Evolutionary conservation across 2,113 vertebrate species (phyloP).

Genomic region (Oncorhynchus tshawytscha): DNA sequence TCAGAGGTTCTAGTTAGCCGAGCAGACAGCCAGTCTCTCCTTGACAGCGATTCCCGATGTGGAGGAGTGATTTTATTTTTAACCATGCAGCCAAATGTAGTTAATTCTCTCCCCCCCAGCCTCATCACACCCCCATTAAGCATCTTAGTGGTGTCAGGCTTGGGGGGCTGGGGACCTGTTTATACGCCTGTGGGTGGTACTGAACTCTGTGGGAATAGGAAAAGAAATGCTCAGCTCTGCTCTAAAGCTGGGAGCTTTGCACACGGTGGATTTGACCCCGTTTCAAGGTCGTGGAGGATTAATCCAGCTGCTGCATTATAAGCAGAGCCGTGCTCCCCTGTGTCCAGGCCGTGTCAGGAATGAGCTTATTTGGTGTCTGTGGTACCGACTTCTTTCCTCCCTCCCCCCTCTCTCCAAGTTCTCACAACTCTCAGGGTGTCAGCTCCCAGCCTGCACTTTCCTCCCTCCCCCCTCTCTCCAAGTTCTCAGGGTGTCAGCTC

Average conservation of each 20-base stretch:
- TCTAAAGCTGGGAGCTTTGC: constrained; percentile 50
- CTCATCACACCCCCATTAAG: constrained; percentile 27
- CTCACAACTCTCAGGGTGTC: too few relatives aligned
- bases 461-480: too few relatives aligned
- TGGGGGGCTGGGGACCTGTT: background rate
- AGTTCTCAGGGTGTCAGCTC: too few relatives aligned
- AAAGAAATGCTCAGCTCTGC: constrained; percentile 56
- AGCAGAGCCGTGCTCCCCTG: constrained; percentile 45
- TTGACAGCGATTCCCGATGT: constrained; percentile 7
- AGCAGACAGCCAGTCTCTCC: constrained; percentile 15
- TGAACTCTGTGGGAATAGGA: constrained; percentile 50
- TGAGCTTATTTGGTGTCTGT: background rate
- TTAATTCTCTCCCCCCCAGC: constrained; percentile 10
- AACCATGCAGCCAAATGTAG: constrained; percentile 14
- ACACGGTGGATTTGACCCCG: constrained; percentile 57
- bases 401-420: too few relatives aligned
- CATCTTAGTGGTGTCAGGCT: constrained; percentile 25
- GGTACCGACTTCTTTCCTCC: background rate
- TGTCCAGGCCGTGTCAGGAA: background rate
- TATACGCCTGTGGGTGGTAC: constrained; percentile 37
- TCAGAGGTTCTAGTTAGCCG: too few relatives aligned
- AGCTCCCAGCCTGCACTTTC: too few relatives aligned
- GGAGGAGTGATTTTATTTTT: too few relatives aligned
- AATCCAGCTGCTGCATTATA: background rate
- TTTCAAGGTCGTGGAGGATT: constrained; percentile 33